These are phyloP conservation scores for Hirtodrosophila confusa DNA, from an alignment of 2,888 invertebrate genomes.

Conservation along the genomic window DNA sequence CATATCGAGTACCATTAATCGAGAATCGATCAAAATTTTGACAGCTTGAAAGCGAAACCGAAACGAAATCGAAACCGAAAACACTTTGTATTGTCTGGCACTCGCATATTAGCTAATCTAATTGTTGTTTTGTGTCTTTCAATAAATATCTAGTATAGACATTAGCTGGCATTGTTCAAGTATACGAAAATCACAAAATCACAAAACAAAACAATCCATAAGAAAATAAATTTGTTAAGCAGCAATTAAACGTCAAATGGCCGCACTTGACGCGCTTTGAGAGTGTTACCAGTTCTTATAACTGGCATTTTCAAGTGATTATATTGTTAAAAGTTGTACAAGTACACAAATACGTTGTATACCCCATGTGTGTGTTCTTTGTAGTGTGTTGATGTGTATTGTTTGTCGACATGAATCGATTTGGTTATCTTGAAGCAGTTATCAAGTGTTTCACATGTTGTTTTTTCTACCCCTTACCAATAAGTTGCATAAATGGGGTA, in stretches of 20 bases:
- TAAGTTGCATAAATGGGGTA: no score
- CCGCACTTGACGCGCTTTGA: slow-evolving; percentile 51
- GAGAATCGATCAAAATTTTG: slow-evolving; percentile 8
- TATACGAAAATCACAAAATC: neutral
- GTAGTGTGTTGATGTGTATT: slow-evolving; percentile 38
- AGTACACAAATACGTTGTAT: neutral
- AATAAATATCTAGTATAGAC: slow-evolving; percentile 7
- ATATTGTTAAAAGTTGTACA: slow-evolving; percentile 45
- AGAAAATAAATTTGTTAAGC: slow-evolving; percentile 46
- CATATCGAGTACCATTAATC: slow-evolving; percentile 22
- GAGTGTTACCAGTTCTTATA: slow-evolving; percentile 52
- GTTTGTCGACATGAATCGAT: slow-evolving; percentile 58
- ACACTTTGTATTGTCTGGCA: slow-evolving; percentile 15
- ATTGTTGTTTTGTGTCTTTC: slow-evolving; percentile 29
- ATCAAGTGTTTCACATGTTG: slow-evolving; percentile 65
- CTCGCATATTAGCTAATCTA: slow-evolving; percentile 40
- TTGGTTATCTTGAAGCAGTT: slow-evolving; percentile 66
- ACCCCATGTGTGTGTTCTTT: neutral
- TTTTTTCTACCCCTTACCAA: neutral
- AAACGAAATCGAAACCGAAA: slow-evolving; percentile 1
- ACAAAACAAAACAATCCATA: slow-evolving; percentile 2
- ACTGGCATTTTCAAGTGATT: slow-evolving; percentile 70
- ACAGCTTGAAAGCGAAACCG: slow-evolving; percentile 6
- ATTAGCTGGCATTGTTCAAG: slow-evolving; percentile 23
- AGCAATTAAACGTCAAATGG: slow-evolving; percentile 62